phyloP scores from a whole-genome alignment of 2,113 vertebrate species.

The Pangasianodon gigas region DNA sequence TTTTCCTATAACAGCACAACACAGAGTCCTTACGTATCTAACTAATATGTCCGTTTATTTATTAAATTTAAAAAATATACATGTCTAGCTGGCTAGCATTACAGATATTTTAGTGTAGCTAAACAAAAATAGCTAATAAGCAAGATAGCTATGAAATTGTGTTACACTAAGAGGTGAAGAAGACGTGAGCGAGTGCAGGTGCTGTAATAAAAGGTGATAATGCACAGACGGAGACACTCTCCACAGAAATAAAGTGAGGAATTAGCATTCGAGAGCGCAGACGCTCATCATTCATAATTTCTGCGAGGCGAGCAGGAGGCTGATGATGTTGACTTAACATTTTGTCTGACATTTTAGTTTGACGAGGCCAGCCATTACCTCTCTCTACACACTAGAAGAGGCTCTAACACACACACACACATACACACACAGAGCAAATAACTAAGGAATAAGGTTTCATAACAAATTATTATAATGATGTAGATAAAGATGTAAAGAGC shows the following conservation, averaged over 20 bases:
- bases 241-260: conserved; percentile 42
- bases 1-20: no score
- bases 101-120: neutral
- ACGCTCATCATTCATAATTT: conserved; percentile 44
- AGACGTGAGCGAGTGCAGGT: neutral
- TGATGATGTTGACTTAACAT: conserved; percentile 60
- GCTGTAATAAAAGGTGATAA: conserved; percentile 31
- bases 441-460: neutral
- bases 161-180: neutral
- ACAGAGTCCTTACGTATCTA: no score
- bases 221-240: conserved; percentile 13
- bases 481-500: neutral
- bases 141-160: neutral
- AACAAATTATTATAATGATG: conserved; percentile 16
- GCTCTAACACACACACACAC: conserved; percentile 19
- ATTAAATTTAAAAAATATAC: neutral
- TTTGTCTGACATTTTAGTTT: conserved; percentile 59
- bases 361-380: conserved; percentile 46
- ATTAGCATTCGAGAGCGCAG: conserved; percentile 42
- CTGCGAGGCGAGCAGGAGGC: conserved; percentile 36
- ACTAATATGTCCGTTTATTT: no score
- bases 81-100: neutral
- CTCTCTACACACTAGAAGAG: conserved; percentile 43
- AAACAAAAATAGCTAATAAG: neutral
- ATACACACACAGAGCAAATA: conserved; percentile 18